Evolutionary conservation across 1,140 invertebrate genomes (phyloP).

Genomic region (Asobara japonica): DNA sequence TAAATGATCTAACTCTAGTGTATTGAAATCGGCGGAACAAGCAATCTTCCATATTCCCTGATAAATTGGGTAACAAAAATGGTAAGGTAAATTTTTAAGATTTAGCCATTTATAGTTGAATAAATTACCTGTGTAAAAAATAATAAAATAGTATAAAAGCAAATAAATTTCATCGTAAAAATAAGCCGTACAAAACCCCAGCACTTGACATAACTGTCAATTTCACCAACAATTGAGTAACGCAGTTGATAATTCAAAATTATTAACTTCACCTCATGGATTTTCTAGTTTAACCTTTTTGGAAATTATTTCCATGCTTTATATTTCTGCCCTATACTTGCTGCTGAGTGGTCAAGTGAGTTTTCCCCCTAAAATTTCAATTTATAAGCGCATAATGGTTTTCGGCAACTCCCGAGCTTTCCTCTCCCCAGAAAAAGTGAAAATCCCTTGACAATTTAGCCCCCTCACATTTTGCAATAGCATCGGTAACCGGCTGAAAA

Average conservation of each 20-base stretch:
- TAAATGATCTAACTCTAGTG: slow-evolving; percentile 29
- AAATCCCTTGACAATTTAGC: too few species aligned
- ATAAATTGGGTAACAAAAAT: background rate
- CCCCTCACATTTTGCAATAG: too few species aligned
- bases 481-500: too few species aligned
- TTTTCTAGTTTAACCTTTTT: slow-evolving; percentile 6
- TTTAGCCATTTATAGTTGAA: background rate
- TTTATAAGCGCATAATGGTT: too few species aligned
- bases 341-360: slow-evolving; percentile 17
- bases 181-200: slow-evolving; percentile 28
- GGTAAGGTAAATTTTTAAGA: background rate
- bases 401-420: too few species aligned
- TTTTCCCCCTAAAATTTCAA: too few species aligned
- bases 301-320: slow-evolving; percentile 19
- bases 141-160: slow-evolving; percentile 35
- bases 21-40: slow-evolving; percentile 27
- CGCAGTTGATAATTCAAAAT: background rate
- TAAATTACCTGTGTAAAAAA: slow-evolving; percentile 29
- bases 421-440: too few species aligned
- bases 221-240: background rate
- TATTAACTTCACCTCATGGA: slow-evolving; percentile 11
- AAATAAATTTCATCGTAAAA: slow-evolving; percentile 37
- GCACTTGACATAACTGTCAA: slow-evolving; percentile 9
- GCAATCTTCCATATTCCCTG: slow-evolving; percentile 26
- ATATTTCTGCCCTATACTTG: slow-evolving; percentile 5